Percentiles rank a stretch among this genome's conserved stretches.
Conservation (phyloP, 2,888 invertebrate genomes). For the Ceramica pisi region DNA sequence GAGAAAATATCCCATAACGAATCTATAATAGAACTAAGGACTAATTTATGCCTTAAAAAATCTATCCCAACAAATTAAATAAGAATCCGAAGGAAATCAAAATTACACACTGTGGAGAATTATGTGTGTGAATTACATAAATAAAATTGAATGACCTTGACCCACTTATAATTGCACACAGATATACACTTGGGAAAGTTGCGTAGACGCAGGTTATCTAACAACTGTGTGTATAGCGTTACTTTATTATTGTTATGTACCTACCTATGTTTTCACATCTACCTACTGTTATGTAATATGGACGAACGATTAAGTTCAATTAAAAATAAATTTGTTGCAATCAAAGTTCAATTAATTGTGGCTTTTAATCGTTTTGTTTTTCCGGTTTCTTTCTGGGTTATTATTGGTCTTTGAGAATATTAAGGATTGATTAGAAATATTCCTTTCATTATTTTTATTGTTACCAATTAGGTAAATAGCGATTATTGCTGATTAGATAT, state of each 20-base stretch:
- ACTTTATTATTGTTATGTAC: constrained; percentile 17
- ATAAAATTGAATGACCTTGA: constrained; percentile 72
- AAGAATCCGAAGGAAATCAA: not conserved
- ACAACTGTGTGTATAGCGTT: constrained; percentile 1
- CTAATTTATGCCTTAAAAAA: not conserved
- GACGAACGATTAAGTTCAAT: constrained; percentile 3
- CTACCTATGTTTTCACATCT: not conserved
- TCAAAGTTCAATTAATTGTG: not conserved
- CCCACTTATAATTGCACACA: constrained; percentile 65
- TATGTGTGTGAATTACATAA: constrained; percentile 34
- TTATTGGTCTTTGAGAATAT: not conserved
- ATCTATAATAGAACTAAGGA: too few species aligned
- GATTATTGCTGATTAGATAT: not conserved
- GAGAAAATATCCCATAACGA: too few species aligned
- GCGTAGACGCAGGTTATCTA: constrained; percentile 56
- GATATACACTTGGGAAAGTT: constrained; percentile 50
- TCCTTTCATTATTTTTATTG: constrained; percentile 8
- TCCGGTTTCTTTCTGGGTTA: constrained; percentile 5
- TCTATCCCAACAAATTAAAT: not conserved
- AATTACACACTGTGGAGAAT: not conserved
- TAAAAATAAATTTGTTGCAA: constrained; percentile 8
- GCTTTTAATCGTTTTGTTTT: not conserved
- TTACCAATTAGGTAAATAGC: not conserved
- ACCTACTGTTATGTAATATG: constrained; percentile 29
- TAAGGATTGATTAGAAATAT: not conserved